phyloP scores from a whole-genome alignment of 2,113 vertebrate genomes.

The Syngnathus typhle region DNA sequence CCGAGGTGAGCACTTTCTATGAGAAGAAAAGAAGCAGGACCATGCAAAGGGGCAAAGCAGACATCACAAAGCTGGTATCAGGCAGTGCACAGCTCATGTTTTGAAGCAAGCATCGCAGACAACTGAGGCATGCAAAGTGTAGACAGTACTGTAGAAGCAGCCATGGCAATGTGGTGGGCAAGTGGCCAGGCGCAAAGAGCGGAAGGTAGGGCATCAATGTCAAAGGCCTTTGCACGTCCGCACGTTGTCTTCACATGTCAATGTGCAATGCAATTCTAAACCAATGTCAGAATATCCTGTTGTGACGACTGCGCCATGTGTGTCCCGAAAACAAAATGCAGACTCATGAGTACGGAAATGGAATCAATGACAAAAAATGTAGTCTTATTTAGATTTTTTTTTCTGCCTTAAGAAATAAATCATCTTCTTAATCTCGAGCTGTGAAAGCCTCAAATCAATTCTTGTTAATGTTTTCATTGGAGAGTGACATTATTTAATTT shows the following conservation, averaged over 20 bases:
- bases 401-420: too few species aligned
- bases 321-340: neutral
- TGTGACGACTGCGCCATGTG: neutral
- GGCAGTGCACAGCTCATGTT: conserved; percentile 17
- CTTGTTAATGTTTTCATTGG: neutral
- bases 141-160: conserved; percentile 13
- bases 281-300: neutral
- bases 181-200: conserved; percentile 12
- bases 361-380: neutral
- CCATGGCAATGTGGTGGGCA: neutral
- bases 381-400: too few species aligned
- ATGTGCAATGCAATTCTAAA: neutral
- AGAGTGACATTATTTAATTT: neutral
- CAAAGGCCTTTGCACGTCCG: neutral
- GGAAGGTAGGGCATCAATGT: conserved; percentile 24
- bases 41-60: conserved; percentile 39
- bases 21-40: conserved; percentile 39
- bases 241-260: neutral
- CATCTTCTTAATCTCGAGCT: too few species aligned
- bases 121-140: conserved; percentile 28
- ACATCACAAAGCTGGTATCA: neutral
- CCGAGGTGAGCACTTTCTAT: conserved; percentile 38
- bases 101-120: conserved; percentile 15
- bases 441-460: too few species aligned
- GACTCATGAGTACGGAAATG: neutral